Evolutionary conservation across 2,113 vertebrate species (phyloP).

Genomic region (Phycodurus eques): DNA sequence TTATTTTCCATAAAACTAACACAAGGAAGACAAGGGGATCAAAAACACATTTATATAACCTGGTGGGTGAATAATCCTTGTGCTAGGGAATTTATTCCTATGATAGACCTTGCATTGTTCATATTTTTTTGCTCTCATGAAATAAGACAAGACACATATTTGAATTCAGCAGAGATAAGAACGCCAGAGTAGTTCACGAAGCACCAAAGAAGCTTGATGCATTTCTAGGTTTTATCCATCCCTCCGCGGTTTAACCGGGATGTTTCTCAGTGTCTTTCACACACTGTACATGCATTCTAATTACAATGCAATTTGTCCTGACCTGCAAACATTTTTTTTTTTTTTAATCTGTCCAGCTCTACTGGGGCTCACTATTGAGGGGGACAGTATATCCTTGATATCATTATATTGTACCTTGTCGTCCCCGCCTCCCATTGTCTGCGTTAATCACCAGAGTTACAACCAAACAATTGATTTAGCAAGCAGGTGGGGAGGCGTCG

Average conservation of each 20-base stretch:
- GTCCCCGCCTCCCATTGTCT: conserved; percentile 31
- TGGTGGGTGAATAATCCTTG: background rate
- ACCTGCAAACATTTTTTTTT: conserved; percentile 12
- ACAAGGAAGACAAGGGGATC: background rate
- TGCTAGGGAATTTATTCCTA: background rate
- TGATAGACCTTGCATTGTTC: background rate
- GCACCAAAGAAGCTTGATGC: background rate
- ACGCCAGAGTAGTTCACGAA: background rate
- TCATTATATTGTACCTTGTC: conserved; percentile 13
- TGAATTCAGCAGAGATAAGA: background rate
- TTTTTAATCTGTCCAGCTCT: conserved; percentile 11
- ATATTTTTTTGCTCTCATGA: background rate
- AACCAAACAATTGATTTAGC: conserved; percentile 53
- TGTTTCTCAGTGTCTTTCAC: conserved; percentile 6
- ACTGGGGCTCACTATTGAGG: conserved; percentile 3
- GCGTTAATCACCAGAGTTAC: conserved; percentile 22
- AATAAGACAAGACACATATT: background rate
- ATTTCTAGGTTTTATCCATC: background rate
- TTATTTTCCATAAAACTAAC: background rate
- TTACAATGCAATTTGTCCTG: conserved; percentile 15
- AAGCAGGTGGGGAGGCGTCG: conserved; percentile 31
- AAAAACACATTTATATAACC: background rate
- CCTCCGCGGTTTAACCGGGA: background rate
- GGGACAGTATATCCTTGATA: conserved; percentile 5
- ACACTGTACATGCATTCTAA: conserved; percentile 12